Conservation (phyloP, 2,113 vertebrate species). For the Pseudolaguvia tuberculata region DNA sequence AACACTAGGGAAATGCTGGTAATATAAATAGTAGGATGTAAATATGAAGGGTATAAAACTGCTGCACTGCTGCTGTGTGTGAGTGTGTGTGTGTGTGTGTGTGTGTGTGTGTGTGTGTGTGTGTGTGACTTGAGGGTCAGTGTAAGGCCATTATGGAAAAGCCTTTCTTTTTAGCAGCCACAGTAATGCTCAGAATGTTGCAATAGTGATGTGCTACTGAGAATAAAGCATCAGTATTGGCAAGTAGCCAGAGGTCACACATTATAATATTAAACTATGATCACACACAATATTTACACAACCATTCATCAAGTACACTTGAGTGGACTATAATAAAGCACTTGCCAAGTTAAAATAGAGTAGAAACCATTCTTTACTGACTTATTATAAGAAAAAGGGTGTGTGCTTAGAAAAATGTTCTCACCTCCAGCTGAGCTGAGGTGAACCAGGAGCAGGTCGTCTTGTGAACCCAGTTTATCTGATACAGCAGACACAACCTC, state of each 20-base stretch:
- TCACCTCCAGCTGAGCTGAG: slow-evolving; percentile 95
- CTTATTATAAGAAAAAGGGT: background rate
- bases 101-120: background rate
- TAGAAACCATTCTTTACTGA: background rate
- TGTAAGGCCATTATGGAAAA: slow-evolving; percentile 40
- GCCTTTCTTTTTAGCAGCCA: slow-evolving; percentile 2
- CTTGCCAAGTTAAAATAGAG: background rate
- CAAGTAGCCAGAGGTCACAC: slow-evolving; percentile 14
- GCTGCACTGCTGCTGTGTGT: background rate
- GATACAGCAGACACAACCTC: slow-evolving; percentile 85
- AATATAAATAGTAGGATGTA: no score
- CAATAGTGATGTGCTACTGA: slow-evolving; percentile 21
- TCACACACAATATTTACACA: slow-evolving; percentile 7
- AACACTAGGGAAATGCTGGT: background rate
- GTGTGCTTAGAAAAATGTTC: slow-evolving; percentile 17
- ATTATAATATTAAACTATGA: no score
- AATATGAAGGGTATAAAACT: no score
- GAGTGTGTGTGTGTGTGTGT: background rate
- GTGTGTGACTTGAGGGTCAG: slow-evolving; percentile 22
- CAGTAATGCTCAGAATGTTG: slow-evolving; percentile 1
- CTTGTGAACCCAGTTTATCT: slow-evolving; percentile 90
- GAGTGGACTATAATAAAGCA: background rate
- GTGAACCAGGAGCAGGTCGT: slow-evolving; percentile 85
- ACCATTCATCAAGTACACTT: slow-evolving; percentile 19
- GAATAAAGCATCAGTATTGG: background rate